These are phyloP conservation scores for Trachops cirrhosus DNA, from an alignment of 2,797 vertebrate species.

Conservation along the genomic window DNA sequence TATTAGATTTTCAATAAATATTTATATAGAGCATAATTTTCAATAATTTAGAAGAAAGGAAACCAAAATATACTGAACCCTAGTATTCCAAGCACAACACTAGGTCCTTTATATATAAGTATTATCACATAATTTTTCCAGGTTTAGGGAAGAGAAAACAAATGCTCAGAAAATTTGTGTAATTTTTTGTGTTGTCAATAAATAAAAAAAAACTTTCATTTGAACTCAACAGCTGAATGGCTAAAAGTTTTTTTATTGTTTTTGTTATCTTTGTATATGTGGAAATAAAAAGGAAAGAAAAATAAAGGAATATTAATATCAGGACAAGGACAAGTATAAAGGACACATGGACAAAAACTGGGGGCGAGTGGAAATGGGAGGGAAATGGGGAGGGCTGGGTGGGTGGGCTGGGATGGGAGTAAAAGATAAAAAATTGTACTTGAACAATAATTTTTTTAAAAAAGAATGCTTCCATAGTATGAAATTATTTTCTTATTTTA, in stretches of 20 bases:
- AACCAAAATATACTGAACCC: background rate
- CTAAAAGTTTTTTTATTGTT: background rate
- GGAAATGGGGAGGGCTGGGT: too few relatives aligned
- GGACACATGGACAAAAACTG: too few relatives aligned
- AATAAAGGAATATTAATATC: background rate
- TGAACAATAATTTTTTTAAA: too few relatives aligned
- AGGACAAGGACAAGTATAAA: too few relatives aligned
- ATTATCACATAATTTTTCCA: background rate
- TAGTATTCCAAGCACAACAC: background rate
- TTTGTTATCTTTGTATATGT: background rate
- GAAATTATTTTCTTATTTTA: background rate
- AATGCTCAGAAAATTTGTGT: background rate
- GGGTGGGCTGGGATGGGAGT: too few relatives aligned
- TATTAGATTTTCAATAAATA: background rate
- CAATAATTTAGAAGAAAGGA: background rate
- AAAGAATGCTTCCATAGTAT: rapidly evolving
- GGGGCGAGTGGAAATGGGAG: too few relatives aligned
- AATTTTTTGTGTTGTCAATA: background rate
- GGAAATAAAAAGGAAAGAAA: background rate
- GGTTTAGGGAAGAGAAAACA: background rate
- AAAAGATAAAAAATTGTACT: too few relatives aligned
- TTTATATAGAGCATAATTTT: background rate
- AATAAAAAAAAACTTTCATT: background rate
- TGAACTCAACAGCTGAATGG: background rate
- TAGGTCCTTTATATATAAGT: background rate